Conservation (phyloP, 2,797 vertebrate species). For the Philypnodon macrostomus region DNA sequence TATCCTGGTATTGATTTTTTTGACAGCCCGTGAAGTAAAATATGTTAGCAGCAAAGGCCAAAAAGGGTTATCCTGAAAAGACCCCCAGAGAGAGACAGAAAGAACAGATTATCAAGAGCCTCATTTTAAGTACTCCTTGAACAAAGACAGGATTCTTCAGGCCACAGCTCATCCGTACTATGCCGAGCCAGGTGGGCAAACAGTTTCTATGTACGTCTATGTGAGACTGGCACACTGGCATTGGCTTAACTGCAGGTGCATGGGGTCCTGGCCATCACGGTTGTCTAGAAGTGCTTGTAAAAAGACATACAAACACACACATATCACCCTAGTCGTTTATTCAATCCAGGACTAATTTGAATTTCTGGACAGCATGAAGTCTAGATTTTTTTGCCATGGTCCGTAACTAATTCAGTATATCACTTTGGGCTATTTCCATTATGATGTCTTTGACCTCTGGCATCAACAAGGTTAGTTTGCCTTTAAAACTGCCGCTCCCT, state of each 20-base stretch:
- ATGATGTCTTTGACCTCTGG: too few relatives aligned
- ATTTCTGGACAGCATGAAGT: too few relatives aligned
- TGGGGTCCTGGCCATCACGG: constrained; percentile 42
- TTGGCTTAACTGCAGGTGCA: constrained; percentile 64
- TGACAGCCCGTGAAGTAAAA: too few relatives aligned
- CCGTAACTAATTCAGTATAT: too few relatives aligned
- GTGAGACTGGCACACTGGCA: constrained; percentile 57
- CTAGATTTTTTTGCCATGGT: too few relatives aligned
- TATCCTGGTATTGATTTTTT: too few relatives aligned
- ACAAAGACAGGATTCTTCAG: constrained; percentile 64
- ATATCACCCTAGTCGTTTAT: constrained; percentile 7
- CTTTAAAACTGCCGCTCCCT: too few relatives aligned
- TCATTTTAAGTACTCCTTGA: constrained; percentile 39
- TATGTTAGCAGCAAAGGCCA: constrained; percentile 3
- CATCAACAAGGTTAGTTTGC: too few relatives aligned
- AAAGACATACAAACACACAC: constrained; percentile 31
- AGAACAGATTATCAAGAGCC: constrained; percentile 48
- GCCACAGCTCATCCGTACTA: constrained; percentile 40
- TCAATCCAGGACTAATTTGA: background rate
- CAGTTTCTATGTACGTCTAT: constrained; percentile 28
- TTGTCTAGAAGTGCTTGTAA: constrained; percentile 57
- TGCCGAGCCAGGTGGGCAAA: constrained; percentile 53
- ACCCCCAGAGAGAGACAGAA: constrained; percentile 16
- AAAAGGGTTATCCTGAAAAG: constrained; percentile 27
- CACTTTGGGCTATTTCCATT: too few relatives aligned